Conservation (phyloP, 2,113 vertebrate genomes). For the Cinclus cinclus region DNA sequence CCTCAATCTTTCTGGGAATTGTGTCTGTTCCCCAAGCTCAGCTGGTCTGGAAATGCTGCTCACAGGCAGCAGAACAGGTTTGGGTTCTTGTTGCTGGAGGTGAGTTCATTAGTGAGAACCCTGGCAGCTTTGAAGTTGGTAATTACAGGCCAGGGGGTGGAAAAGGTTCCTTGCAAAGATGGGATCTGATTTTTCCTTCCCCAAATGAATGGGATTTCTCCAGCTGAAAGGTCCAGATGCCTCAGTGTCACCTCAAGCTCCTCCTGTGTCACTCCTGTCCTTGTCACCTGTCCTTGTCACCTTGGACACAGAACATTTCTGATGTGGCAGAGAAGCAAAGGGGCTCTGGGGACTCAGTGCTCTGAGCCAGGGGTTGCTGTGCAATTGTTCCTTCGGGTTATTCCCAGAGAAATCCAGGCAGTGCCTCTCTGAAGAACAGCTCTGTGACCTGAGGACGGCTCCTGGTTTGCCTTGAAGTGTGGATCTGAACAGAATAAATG, state of each 20-base stretch:
- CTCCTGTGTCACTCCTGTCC: not conserved
- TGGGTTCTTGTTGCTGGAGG: not conserved
- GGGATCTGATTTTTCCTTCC: not conserved
- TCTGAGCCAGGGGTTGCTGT: not conserved
- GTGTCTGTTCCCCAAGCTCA: not conserved
- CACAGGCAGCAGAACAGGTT: constrained; percentile 22
- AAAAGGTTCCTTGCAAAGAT: not conserved
- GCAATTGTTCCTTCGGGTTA: not conserved
- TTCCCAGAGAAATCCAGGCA: not conserved
- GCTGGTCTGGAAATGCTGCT: not conserved
- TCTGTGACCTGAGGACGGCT: not conserved
- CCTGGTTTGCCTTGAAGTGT: not conserved
- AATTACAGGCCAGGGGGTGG: not conserved
- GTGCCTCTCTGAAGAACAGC: not conserved
- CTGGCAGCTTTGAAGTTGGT: constrained; percentile 14
- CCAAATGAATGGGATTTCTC: not conserved
- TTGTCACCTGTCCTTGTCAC: not conserved
- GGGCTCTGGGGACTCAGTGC: not conserved
- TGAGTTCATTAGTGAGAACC: not conserved
- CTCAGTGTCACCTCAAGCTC: not conserved
- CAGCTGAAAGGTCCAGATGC: not conserved
- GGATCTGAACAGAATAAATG: constrained; percentile 15
- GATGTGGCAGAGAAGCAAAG: not conserved
- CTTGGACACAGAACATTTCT: not conserved
- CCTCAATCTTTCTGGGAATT: not conserved